Percentiles rank a stretch among this genome's conserved stretches.
These are phyloP conservation scores for Arbacia lixula DNA, from an alignment of 53 echinoderm and acorn worm species.

Conservation along the genomic window DNA sequence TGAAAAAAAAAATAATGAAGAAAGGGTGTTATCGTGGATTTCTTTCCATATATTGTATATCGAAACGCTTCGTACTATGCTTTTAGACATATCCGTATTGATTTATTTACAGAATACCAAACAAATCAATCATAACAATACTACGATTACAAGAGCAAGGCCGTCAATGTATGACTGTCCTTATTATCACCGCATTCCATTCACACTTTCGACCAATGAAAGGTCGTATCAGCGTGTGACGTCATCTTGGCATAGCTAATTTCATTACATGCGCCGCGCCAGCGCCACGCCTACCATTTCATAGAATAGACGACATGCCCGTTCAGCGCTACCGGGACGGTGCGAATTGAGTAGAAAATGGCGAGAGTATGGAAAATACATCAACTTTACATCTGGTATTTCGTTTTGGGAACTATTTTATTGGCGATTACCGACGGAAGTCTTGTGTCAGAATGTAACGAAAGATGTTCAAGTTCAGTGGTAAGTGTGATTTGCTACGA, in stretches of 20 bases:
- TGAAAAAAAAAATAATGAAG: too few species aligned
- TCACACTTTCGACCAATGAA: slow-evolving; percentile 76
- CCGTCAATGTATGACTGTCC: too few species aligned
- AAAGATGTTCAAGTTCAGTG: slow-evolving; percentile 60
- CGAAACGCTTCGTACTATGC: too few species aligned
- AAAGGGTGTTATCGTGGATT: too few species aligned
- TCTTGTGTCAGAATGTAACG: slow-evolving; percentile 61
- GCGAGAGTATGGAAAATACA: slow-evolving; percentile 48
- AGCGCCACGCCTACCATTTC: slow-evolving; percentile 29
- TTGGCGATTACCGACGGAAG: slow-evolving; percentile 27
- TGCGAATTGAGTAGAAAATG: slow-evolving; percentile 35
- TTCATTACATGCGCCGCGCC: neutral
- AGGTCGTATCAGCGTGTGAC: slow-evolving; percentile 25
- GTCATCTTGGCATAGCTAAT: slow-evolving; percentile 45
- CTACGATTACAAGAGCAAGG: too few species aligned
- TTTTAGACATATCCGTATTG: too few species aligned
- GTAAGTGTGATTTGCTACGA: slow-evolving; percentile 58
- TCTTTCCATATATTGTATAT: too few species aligned
- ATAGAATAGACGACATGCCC: too few species aligned
- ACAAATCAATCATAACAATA: too few species aligned
- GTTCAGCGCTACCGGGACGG: too few species aligned
- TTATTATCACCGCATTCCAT: slow-evolving; percentile 60
- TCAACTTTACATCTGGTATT: slow-evolving; percentile 33
- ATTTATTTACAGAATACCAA: too few species aligned
- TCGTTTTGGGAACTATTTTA: slow-evolving; percentile 50